A percentile compares a stretch with the other conserved stretches of the same genome.
Evolutionary conservation across 1,140 invertebrate species (phyloP).

Genomic region (Venustaconcha ellipsiformis): DNA sequence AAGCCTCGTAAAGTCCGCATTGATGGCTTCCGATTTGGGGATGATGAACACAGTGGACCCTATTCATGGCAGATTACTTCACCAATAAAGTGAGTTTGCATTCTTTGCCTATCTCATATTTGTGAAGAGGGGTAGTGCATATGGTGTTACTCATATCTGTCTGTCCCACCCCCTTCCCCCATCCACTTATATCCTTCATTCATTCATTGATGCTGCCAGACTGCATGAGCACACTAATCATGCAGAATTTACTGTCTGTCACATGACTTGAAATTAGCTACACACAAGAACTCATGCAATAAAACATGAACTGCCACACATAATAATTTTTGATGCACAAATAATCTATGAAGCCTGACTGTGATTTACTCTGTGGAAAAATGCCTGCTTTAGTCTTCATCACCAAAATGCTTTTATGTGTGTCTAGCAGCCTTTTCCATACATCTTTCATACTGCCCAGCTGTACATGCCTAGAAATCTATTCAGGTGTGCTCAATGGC

Average conservation of each 20-base stretch:
- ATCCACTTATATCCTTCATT: not conserved
- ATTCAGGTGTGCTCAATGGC: too few species aligned
- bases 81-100: constrained; percentile 52
- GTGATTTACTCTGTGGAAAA: not conserved
- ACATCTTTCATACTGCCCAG: too few species aligned
- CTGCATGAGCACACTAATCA: too few species aligned
- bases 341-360: not conserved
- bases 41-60: constrained; percentile 52
- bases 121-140: too few species aligned
- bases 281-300: not conserved
- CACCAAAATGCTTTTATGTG: not conserved
- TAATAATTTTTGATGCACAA: not conserved
- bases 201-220: not conserved
- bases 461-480: too few species aligned
- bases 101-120: not conserved
- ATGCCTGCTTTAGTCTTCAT: not conserved
- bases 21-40: constrained; percentile 57
- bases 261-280: not conserved
- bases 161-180: not conserved
- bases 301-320: not conserved
- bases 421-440: not conserved
- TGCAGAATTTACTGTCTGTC: not conserved
- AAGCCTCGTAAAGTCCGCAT: constrained; percentile 54
- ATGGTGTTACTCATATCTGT: too few species aligned
- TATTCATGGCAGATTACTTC: constrained; percentile 63